Conservation (phyloP, 2,888 invertebrate species). For the Eurois occulta region DNA sequence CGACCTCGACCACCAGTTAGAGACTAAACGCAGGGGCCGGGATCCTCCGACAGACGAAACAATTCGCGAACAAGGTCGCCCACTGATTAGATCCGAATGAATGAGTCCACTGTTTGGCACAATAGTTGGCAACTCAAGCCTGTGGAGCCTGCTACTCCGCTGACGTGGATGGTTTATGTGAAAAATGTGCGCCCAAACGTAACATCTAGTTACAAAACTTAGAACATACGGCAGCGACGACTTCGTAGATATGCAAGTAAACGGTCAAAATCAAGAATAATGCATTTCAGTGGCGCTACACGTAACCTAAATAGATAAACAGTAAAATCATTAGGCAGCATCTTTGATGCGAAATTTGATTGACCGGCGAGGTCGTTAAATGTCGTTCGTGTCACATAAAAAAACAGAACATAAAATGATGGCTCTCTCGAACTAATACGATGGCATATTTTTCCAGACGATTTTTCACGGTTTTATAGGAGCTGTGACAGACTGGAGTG, state of each 20-base stretch:
- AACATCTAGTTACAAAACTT: conserved; percentile 58
- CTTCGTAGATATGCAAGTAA: conserved; percentile 19
- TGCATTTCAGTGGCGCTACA: conserved; percentile 29
- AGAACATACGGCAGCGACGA: background rate
- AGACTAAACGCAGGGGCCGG: conserved; percentile 48
- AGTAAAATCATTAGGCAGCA: conserved; percentile 20
- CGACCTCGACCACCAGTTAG: conserved; percentile 61
- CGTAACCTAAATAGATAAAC: conserved; percentile 6
- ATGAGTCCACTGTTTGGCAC: conserved; percentile 40
- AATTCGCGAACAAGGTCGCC: conserved; percentile 71
- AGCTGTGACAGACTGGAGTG: conserved; percentile 17
- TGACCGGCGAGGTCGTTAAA: conserved; percentile 17
- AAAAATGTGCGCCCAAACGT: conserved; percentile 56
- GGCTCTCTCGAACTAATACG: conserved; percentile 4
- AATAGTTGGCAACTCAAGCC: conserved; percentile 38
- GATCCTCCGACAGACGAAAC: conserved; percentile 67
- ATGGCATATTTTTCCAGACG: conserved; percentile 12
- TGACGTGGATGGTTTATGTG: conserved; percentile 45
- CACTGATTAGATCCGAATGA: conserved; percentile 54
- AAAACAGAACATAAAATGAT: conserved; percentile 35
- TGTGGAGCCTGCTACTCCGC: conserved; percentile 6
- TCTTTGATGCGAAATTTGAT: conserved; percentile 18
- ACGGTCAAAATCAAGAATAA: conserved; percentile 15
- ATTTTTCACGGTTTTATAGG: conserved; percentile 28
- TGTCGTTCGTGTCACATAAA: conserved; percentile 15